Evolutionary conservation across 1,140 invertebrate genomes (phyloP).

Genomic region (Drosophila lowei): DNA sequence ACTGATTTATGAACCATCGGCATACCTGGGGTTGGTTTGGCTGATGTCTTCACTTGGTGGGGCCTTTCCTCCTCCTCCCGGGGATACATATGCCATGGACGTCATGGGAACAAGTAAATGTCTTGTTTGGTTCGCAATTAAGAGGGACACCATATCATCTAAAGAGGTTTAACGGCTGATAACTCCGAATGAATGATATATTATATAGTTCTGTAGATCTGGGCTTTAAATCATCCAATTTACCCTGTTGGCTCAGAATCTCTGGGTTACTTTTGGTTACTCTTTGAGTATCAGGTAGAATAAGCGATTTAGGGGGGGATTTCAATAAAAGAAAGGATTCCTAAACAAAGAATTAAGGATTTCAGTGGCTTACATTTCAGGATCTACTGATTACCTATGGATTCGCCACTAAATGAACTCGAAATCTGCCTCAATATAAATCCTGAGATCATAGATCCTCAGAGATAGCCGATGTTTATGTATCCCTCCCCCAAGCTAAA

Average conservation of each 20-base stretch:
- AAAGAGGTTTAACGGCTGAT: neutral
- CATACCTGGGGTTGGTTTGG: constrained; percentile 44
- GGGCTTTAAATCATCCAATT: too few species aligned
- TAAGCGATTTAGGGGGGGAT: too few species aligned
- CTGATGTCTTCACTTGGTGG: constrained; percentile 6
- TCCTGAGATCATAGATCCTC: too few species aligned
- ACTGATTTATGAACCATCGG: constrained; percentile 62
- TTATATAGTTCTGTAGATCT: too few species aligned
- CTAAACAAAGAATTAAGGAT: too few species aligned
- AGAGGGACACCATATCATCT: neutral
- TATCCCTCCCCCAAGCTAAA: neutral
- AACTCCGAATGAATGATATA: neutral
- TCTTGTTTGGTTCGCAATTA: constrained; percentile 27
- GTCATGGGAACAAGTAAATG: constrained; percentile 14
- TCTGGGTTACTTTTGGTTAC: too few species aligned
- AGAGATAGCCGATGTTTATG: neutral
- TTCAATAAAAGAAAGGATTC: too few species aligned
- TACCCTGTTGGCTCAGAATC: too few species aligned
- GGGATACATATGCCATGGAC: neutral
- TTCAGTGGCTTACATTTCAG: neutral
- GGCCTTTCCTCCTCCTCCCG: too few species aligned
- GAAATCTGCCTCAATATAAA: too few species aligned
- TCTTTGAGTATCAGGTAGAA: too few species aligned
- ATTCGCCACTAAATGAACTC: neutral
- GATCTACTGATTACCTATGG: neutral